Conservation (phyloP, 2,113 vertebrate species). For the Brachyhypopomus occidentalis region DNA sequence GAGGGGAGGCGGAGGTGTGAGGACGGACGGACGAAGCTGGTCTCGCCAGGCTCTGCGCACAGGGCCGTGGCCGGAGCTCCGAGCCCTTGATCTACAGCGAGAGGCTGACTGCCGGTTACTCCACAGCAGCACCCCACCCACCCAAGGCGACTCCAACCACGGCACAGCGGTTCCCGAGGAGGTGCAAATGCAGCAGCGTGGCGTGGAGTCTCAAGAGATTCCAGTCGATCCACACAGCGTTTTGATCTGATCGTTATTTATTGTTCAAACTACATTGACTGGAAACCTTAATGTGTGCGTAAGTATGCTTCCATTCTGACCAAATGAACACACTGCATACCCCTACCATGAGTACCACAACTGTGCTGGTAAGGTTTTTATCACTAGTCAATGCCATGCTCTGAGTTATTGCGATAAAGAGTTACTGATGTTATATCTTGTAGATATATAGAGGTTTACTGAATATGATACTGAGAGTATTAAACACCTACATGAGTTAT, state of each 20-base stretch:
- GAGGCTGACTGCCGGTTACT: no score
- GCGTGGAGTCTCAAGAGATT: background rate
- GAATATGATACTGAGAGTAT: conserved; percentile 66
- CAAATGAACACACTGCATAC: conserved; percentile 77
- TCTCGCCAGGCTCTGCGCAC: background rate
- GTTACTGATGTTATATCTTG: conserved; percentile 72
- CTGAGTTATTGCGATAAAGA: conserved; percentile 73
- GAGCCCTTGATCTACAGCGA: no score
- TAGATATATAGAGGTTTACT: conserved; percentile 74
- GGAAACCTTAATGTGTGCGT: conserved; percentile 69
- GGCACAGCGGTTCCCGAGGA: no score
- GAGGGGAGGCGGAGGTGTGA: background rate
- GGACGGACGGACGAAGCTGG: background rate
- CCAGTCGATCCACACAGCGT: conserved; percentile 6
- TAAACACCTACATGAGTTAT: conserved; percentile 70
- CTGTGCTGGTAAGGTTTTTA: conserved; percentile 77
- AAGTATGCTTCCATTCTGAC: conserved; percentile 75
- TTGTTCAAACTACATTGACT: conserved; percentile 76
- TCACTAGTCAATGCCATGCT: conserved; percentile 80
- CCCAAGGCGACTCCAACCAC: no score
- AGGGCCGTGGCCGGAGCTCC: no score
- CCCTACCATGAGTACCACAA: conserved; percentile 75
- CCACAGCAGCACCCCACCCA: no score
- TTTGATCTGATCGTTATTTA: conserved; percentile 75
- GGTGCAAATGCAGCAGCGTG: background rate